These are phyloP conservation scores for Clitarchus hookeri DNA, from an alignment of 2,888 invertebrate genomes.

Conservation along the genomic window DNA sequence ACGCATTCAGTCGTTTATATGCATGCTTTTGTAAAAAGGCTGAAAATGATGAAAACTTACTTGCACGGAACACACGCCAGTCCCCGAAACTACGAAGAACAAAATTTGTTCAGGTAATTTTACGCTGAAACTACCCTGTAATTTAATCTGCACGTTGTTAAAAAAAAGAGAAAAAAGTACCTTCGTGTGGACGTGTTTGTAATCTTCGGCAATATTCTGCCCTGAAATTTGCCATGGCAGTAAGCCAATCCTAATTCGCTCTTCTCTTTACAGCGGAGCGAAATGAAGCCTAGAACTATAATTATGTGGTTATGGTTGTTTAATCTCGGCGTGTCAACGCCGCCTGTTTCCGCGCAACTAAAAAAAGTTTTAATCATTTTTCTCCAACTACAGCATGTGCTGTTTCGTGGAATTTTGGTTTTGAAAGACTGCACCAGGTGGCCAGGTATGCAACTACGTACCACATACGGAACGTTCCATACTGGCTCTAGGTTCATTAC, in stretches of 20 bases:
- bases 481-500: no score
- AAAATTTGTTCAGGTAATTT: not conserved
- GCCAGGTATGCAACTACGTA: no score
- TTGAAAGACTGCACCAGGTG: no score
- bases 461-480: no score
- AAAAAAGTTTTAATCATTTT: not conserved
- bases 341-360: not conserved
- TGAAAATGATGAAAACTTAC: no score
- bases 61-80: not conserved
- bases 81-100: not conserved
- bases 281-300: not conserved
- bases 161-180: not conserved
- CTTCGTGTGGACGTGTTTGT: not conserved
- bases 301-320: slow-evolving; percentile 2
- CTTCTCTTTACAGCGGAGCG: not conserved
- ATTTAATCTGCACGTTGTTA: not conserved
- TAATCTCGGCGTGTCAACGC: not conserved
- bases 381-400: not conserved
- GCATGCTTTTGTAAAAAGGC: not conserved
- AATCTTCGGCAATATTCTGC: not conserved
- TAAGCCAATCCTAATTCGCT: not conserved
- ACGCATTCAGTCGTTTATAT: no score
- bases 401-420: not conserved
- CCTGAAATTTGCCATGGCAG: slow-evolving; percentile 4
- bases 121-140: not conserved